Evolutionary conservation across 1,140 invertebrate species (phyloP).

Genomic region (Doryteuthis pealeii): DNA sequence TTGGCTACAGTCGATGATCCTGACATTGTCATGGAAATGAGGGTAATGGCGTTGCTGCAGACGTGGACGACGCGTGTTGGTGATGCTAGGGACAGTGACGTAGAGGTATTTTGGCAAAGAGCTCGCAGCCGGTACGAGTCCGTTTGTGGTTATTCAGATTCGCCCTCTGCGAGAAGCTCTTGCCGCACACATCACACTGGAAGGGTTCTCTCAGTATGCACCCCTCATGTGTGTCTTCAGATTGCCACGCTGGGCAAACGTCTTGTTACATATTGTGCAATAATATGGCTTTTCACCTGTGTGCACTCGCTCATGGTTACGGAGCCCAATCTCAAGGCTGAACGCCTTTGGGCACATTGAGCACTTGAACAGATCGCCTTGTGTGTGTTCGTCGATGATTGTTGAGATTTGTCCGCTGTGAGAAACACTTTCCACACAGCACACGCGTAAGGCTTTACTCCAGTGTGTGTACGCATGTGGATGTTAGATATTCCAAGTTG

Average conservation of each 20-base stretch:
- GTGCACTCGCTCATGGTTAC: constrained; percentile 52
- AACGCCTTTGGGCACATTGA: constrained; percentile 1
- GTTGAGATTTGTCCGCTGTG: neutral
- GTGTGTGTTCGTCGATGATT: neutral
- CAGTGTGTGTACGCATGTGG: constrained; percentile 20
- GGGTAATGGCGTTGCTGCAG: neutral
- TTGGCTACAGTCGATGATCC: neutral
- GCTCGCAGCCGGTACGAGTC: constrained; percentile 66
- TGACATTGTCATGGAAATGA: neutral
- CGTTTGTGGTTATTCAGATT: constrained; percentile 89
- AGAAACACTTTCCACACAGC: neutral
- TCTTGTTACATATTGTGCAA: constrained; percentile 56
- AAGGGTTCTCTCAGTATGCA: constrained; percentile 60
- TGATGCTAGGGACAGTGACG: no score
- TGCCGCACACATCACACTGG: constrained; percentile 52
- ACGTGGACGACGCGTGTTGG: neutral
- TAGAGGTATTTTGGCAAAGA: constrained; percentile 24
- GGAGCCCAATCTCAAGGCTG: constrained; percentile 17
- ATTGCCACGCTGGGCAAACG: constrained; percentile 45
- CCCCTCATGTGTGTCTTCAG: constrained; percentile 77
- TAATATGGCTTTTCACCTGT: constrained; percentile 52
- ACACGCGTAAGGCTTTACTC: neutral
- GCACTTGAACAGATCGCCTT: neutral
- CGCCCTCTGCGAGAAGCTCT: constrained; percentile 87
- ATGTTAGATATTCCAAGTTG: constrained; percentile 22